Conservation (phyloP, 2,113 vertebrate genomes). For the Gymnarchus niloticus region DNA sequence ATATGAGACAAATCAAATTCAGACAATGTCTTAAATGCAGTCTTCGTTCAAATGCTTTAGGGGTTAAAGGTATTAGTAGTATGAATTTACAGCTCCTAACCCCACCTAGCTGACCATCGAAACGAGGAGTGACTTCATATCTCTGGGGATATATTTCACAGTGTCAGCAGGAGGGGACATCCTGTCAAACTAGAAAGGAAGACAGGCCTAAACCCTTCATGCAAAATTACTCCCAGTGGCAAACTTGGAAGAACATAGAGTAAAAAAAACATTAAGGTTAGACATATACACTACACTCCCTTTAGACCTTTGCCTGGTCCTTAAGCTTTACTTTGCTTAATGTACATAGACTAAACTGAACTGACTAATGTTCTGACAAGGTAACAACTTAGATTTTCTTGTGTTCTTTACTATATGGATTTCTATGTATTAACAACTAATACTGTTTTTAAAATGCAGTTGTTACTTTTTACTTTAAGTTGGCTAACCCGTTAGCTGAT, state of each 20-base stretch:
- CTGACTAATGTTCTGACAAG: neutral
- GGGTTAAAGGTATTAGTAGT: neutral
- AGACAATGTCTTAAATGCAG: neutral
- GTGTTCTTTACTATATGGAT: neutral
- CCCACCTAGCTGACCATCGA: neutral
- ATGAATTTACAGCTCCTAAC: neutral
- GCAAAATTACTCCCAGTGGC: neutral
- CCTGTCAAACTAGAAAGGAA: neutral
- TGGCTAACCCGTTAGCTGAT: neutral
- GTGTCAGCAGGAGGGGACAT: neutral
- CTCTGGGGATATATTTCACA: neutral
- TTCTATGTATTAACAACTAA: neutral
- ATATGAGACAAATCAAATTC: neutral
- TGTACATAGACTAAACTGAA: neutral
- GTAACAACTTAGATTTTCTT: neutral
- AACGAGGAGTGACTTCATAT: neutral
- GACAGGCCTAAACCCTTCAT: neutral
- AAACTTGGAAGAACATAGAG: neutral
- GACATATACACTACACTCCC: neutral
- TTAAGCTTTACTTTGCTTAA: neutral
- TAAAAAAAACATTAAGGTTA: too few relatives aligned
- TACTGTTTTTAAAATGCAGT: neutral
- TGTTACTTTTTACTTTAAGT: neutral
- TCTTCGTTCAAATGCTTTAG: neutral
- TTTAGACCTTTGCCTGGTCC: neutral